phyloP scores from a whole-genome alignment of 2,113 vertebrate species.

The Neotragus pygmaeus region DNA sequence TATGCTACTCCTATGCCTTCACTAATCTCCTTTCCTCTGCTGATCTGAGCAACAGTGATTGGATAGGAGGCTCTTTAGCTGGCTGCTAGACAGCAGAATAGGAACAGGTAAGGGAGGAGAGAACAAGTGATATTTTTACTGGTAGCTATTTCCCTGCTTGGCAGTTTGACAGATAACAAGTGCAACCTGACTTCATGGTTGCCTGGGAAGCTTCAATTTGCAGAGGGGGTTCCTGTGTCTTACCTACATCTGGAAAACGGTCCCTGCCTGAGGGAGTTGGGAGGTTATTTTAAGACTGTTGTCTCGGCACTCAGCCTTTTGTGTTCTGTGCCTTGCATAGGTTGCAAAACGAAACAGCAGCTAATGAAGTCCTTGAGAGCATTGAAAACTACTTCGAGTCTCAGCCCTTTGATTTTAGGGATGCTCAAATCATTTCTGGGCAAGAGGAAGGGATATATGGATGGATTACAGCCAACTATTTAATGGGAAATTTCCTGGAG shows the following conservation, averaged over 20 bases:
- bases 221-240: not conserved
- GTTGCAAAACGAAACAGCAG: slow-evolving; percentile 83
- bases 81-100: not conserved
- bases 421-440: slow-evolving; percentile 92
- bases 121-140: not conserved
- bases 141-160: not conserved
- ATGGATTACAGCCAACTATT: slow-evolving; percentile 98
- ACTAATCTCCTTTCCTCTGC: not conserved
- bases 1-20: not conserved
- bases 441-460: slow-evolving; percentile 95
- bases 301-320: slow-evolving; percentile 71
- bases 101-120: not conserved
- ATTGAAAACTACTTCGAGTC: slow-evolving; percentile 86
- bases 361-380: slow-evolving; percentile 83
- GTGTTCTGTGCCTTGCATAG: slow-evolving; percentile 83
- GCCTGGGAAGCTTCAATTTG: not conserved
- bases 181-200: not conserved
- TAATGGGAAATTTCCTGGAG: slow-evolving; percentile 94
- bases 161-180: not conserved
- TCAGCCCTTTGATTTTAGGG: slow-evolving; percentile 91
- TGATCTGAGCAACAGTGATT: not conserved
- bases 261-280: not conserved
- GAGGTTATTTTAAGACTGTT: slow-evolving; percentile 4
- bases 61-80: not conserved
- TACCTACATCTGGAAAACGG: not conserved